Base-by-base conservation (phyloP, 2,797 vertebrate species). In the Lepus oiostolus region DNA sequence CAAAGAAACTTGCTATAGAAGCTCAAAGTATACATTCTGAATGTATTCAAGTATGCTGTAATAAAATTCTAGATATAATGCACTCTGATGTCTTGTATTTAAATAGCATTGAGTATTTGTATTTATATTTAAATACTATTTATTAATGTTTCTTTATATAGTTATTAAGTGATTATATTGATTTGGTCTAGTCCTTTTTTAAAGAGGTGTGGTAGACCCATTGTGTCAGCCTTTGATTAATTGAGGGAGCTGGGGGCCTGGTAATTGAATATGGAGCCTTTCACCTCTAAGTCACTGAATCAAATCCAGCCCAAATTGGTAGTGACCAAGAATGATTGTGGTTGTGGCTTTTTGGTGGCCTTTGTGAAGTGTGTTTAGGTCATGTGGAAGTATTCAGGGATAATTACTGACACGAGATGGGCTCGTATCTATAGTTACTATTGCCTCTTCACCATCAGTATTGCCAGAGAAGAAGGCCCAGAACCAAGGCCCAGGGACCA, bases 271-370 rank as follows among this genome's bases (percentile, higher is more conserved):
- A 92, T 75, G 96, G 77, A 96, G 92, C 93, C 79, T 96, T 95
- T 97, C 58, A 96, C 85, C 79, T 92, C 42, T 68, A 42, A 96
- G 91, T 96, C 97, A 97, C 87, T 97, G 97, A 97, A 97, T 97
- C 95, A 95, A 97, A 96, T 96, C 95, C 90, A 88, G 90, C 50
- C 93, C 91, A 95, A 97, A 96, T 96, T 93, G 87, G 86, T 96
- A 94, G 80, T 96, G 86, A 96, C 88, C 96, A 93, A 95, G 95
- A 98, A 38, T 94, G 94, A 96, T 96, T 96, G 86, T 4, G 93
- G 85, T 47, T 67, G 68, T 93, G 83, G 75, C 89, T 90, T 50
- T 86, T 95, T 86, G 84, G 74, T 92, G 87, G 94, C 94, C 93
- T 95, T 90, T 93, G 93, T 70, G 82, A 96, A 91, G 87, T 85